Base-by-base conservation (phyloP, 2,113 vertebrate species). In the Megaceryle maxima region DNA sequence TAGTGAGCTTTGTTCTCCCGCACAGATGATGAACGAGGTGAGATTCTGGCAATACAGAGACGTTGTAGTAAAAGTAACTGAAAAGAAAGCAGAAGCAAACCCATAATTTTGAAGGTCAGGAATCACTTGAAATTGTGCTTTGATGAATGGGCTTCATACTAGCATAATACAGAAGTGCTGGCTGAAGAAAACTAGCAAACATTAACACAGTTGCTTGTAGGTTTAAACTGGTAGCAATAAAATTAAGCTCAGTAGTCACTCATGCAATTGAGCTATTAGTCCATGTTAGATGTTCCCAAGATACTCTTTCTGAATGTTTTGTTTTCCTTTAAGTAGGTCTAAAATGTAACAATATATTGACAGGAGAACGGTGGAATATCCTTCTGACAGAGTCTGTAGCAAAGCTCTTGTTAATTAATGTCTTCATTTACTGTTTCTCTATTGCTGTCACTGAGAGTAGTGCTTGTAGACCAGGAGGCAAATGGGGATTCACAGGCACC, bases 121-220 rank as follows among this genome's bases (percentile, higher is more conserved):
- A 95, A 83, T 87, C 86, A 70, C 70, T 73, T 96, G 83, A 96
- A 96, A 91, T 94, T 94, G 87, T 79, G 59, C 84, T 94, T 96
- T 94, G 81, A 83, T 82, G 84, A 94, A 63, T 81, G 76, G 90
- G 66, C 81, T 91, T 97, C 80, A 46, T 68, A 89, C 55, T 85
- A 41, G 44, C 73, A 62, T 90, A 84, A 89, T 66, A 57, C 44
- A 73, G 94, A 91, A 73, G 46, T 0, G 2, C 35, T 88, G 93
- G 86, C 60, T 92, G 83, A 94, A 94, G 57, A 4, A 5, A 87
- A 13, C 69, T 82, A 89, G 77, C 1, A 3, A 82, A 79, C 20
- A 21, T 66, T 57, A 81, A 43, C 56, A 56, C 24, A 87, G 80
- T 75, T 92, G 57, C 77, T 88, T 91, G 73, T 87, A 57, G 48